A percentile compares a stretch with the other conserved stretches of the same genome.
These are phyloP conservation scores for Eunapius fragilis DNA, from an alignment of 37 sponge, comb jelly and placozoan species.

Conservation along the genomic window DNA sequence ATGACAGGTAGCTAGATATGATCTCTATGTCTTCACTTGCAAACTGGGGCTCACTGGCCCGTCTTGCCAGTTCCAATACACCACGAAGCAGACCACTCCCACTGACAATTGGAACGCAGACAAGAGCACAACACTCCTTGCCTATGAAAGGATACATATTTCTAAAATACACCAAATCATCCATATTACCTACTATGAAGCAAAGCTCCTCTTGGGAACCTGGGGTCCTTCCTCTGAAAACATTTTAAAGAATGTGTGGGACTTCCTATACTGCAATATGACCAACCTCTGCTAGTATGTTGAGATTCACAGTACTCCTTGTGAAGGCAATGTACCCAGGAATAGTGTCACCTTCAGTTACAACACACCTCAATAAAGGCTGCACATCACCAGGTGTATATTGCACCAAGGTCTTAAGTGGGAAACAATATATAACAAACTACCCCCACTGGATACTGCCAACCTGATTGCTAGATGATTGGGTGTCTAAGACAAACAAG, in stretches of 20 bases:
- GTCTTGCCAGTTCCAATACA: slow-evolving; percentile 32
- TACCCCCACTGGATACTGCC: too few species aligned
- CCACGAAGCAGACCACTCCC: slow-evolving; percentile 12
- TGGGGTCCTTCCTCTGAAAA: slow-evolving; percentile 7
- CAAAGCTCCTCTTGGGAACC: slow-evolving; percentile 4
- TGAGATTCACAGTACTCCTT: not conserved
- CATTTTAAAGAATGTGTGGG: too few species aligned
- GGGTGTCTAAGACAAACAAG: not conserved
- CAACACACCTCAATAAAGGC: not conserved
- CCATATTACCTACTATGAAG: slow-evolving; percentile 1
- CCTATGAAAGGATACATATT: not conserved
- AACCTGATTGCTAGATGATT: not conserved
- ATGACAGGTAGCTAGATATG: slow-evolving; percentile 1
- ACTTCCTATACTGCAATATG: not conserved
- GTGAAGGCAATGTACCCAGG: slow-evolving; percentile 34
- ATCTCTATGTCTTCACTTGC: slow-evolving; percentile 37
- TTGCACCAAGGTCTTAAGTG: not conserved
- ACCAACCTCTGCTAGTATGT: slow-evolving; percentile 9
- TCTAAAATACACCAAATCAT: too few species aligned
- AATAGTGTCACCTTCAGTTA: slow-evolving; percentile 25
- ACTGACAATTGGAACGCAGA: slow-evolving; percentile 27
- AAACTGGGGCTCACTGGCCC: slow-evolving; percentile 6
- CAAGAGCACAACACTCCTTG: slow-evolving; percentile 1
- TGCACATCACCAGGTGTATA: not conserved
- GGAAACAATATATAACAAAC: too few species aligned